These are phyloP conservation scores for Lates calcarifer DNA, from an alignment of 2,113 vertebrate species.

Conservation along the genomic window DNA sequence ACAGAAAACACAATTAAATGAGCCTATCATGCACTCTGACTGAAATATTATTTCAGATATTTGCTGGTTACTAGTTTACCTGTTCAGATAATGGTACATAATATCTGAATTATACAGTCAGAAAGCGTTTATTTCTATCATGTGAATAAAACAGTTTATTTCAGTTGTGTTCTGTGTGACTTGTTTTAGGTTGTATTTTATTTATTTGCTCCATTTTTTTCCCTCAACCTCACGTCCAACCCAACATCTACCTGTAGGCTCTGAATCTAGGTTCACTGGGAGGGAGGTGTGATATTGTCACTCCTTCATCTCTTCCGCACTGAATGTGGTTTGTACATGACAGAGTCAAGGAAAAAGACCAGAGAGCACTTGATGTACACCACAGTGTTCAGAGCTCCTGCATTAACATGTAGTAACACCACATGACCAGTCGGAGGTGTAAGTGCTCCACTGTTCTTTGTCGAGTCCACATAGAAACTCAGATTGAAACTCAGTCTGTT, in stretches of 20 bases:
- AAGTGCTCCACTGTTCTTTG: constrained; percentile 15
- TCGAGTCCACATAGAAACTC: background rate
- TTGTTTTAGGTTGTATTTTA: background rate
- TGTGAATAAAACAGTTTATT: background rate
- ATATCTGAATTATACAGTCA: no score
- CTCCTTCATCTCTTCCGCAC: background rate
- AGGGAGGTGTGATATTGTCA: background rate
- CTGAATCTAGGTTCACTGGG: no score
- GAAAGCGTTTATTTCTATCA: no score
- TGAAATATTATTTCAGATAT: no score
- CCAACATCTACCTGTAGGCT: background rate
- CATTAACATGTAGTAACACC: background rate
- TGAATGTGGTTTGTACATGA: background rate
- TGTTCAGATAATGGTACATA: no score
- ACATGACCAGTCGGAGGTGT: constrained; percentile 47
- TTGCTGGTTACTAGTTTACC: no score
- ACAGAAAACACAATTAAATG: background rate
- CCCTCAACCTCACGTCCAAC: background rate
- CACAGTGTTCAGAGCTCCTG: background rate
- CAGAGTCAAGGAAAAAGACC: background rate
- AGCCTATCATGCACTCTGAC: background rate
- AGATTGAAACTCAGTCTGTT: background rate
- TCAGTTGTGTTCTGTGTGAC: background rate
- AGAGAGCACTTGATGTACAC: background rate
- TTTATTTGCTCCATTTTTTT: background rate